Conservation (phyloP, 2,113 vertebrate species). For the Tursiops truncatus region DNA sequence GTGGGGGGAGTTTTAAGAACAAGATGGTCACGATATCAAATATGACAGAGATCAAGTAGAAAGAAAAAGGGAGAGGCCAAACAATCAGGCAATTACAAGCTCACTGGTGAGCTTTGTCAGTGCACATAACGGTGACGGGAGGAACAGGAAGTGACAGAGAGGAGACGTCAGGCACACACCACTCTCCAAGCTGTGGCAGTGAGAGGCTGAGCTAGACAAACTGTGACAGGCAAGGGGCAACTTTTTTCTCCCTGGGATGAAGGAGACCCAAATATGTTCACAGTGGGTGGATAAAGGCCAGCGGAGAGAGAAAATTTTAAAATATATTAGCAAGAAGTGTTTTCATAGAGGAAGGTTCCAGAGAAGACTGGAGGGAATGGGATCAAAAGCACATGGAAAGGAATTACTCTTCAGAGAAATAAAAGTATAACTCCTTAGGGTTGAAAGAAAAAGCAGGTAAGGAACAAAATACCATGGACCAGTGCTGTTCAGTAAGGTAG, state of each 20-base stretch:
- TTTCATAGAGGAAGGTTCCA: background rate
- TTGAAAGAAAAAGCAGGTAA: background rate
- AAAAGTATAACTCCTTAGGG: background rate
- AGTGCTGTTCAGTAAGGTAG: background rate
- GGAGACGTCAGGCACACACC: background rate
- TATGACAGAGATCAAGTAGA: background rate
- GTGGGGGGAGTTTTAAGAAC: background rate
- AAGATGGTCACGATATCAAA: background rate
- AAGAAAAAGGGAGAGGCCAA: background rate
- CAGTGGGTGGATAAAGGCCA: background rate
- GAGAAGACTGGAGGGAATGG: background rate
- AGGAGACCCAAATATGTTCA: background rate
- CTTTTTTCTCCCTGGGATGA: background rate
- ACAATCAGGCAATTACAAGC: background rate
- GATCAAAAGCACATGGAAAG: background rate
- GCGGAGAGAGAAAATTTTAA: background rate
- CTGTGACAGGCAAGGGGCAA: background rate
- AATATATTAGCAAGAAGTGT: background rate
- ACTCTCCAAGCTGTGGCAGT: background rate
- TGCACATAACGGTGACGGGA: background rate
- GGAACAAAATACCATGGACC: background rate
- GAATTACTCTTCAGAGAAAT: background rate
- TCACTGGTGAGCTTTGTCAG: background rate
- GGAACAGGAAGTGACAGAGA: background rate
- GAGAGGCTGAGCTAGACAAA: background rate